Evolutionary conservation across 2,888 invertebrate species (phyloP).

Genomic region (Nomada lathburiana): DNA sequence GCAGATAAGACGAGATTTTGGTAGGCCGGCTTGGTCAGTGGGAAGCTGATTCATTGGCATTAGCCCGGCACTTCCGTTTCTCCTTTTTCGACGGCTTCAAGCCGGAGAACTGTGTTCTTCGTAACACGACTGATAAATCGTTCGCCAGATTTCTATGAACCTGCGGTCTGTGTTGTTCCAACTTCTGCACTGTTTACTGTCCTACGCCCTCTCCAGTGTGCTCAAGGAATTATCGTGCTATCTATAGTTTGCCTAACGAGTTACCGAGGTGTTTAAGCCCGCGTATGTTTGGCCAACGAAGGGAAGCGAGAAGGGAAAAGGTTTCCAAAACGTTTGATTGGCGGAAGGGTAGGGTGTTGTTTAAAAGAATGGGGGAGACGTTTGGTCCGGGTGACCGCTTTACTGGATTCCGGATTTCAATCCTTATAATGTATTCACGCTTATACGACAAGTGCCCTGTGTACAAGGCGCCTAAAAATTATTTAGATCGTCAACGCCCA

Average conservation of each 20-base stretch:
- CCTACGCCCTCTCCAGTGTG: conserved; percentile 9
- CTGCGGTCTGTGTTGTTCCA: not conserved
- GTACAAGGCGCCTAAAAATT: not conserved
- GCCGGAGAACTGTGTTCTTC: not conserved
- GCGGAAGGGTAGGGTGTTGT: not conserved
- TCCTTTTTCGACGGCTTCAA: not conserved
- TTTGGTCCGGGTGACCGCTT: too few relatives aligned
- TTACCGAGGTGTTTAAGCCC: conserved; percentile 10
- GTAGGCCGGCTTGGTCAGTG: conserved; percentile 18
- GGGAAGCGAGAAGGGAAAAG: not conserved
- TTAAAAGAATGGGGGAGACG: not conserved
- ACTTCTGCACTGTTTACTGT: not conserved
- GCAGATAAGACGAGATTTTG: conserved; percentile 57
- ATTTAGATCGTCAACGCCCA: not conserved
- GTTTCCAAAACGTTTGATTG: conserved; percentile 23
- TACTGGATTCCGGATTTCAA: too few relatives aligned
- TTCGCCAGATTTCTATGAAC: conserved; percentile 7
- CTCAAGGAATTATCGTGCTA: conserved; percentile 2
- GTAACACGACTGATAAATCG: not conserved
- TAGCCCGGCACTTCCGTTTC: not conserved
- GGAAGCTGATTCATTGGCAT: conserved; percentile 28
- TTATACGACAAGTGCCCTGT: too few relatives aligned
- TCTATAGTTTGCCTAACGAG: conserved; percentile 17
- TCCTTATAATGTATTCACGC: too few relatives aligned
- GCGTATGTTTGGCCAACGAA: conserved; percentile 17